A percentile compares a stretch with the other conserved stretches of the same genome.
Evolutionary conservation across 2,888 invertebrate species (phyloP).

Genomic region (Nezara viridula): DNA sequence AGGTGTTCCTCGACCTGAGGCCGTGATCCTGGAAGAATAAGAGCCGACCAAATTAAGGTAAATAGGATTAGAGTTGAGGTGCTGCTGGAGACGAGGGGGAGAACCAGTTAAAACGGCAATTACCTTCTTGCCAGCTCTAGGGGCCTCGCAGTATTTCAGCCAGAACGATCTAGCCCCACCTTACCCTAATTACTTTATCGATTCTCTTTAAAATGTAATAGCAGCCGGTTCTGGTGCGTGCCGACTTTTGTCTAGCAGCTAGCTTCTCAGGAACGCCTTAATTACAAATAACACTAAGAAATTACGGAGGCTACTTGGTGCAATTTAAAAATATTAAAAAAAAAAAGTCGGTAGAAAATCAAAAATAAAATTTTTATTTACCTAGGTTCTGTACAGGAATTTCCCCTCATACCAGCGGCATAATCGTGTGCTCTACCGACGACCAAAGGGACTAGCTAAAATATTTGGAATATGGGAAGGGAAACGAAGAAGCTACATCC

Average conservation of each 20-base stretch:
- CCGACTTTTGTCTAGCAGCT: background rate
- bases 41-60: background rate
- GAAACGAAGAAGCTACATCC: too few relatives aligned
- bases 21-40: background rate
- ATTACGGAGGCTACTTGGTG: background rate
- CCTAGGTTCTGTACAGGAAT: too few relatives aligned
- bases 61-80: constrained; percentile 28
- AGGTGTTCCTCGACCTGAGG: background rate
- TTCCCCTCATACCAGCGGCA: too few relatives aligned
- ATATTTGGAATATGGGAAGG: too few relatives aligned
- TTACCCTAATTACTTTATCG: constrained; percentile 48
- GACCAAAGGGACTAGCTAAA: too few relatives aligned
- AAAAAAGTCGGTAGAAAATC: too few relatives aligned
- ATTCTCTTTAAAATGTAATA: constrained; percentile 48
- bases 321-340: background rate
- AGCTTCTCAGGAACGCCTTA: background rate
- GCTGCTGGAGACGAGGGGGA: background rate
- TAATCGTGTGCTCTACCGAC: too few relatives aligned
- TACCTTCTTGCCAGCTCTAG: constrained; percentile 17
- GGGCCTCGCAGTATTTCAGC: background rate
- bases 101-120: constrained; percentile 34
- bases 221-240: background rate
- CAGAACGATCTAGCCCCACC: constrained; percentile 1
- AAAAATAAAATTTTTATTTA: too few relatives aligned
- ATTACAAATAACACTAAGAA: background rate